Percentiles rank a stretch among this genome's conserved stretches.
Evolutionary conservation across 2,888 invertebrate species (phyloP).

Genomic region (Pristionchus arcanus): DNA sequence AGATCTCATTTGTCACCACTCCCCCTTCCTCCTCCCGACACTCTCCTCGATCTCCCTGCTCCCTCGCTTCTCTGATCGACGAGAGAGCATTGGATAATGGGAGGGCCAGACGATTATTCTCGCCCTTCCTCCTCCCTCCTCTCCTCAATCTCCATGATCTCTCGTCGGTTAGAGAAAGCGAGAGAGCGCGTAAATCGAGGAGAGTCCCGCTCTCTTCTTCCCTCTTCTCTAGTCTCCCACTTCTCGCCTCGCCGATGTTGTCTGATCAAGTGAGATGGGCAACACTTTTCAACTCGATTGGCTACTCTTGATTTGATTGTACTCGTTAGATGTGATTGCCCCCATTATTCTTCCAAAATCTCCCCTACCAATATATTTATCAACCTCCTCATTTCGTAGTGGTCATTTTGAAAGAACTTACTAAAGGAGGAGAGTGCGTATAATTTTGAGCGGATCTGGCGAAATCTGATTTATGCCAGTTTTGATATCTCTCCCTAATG

Average conservation of each 20-base stretch:
- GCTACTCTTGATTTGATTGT: neutral
- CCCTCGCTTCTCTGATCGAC: neutral
- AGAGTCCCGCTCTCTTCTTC: neutral
- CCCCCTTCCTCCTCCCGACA: neutral
- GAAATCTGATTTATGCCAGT: no score
- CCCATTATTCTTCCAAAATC: neutral
- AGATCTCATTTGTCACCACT: constrained; percentile 4
- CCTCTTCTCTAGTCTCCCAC: neutral
- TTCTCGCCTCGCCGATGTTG: neutral
- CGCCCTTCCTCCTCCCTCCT: no score
- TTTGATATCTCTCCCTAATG: neutral
- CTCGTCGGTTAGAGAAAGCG: no score
- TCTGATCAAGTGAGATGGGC: neutral
- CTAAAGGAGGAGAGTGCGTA: no score
- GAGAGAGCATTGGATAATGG: neutral
- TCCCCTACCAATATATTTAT: neutral
- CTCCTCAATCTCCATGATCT: neutral
- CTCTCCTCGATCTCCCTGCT: neutral
- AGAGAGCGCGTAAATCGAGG: neutral
- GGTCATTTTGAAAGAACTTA: no score
- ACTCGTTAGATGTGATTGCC: neutral
- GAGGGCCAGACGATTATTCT: no score
- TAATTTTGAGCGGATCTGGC: neutral
- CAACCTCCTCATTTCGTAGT: no score
- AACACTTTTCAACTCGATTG: constrained; percentile 6